Evolutionary conservation across 2,888 invertebrate genomes (phyloP).

Genomic region (Phrixothrix hirtus): DNA sequence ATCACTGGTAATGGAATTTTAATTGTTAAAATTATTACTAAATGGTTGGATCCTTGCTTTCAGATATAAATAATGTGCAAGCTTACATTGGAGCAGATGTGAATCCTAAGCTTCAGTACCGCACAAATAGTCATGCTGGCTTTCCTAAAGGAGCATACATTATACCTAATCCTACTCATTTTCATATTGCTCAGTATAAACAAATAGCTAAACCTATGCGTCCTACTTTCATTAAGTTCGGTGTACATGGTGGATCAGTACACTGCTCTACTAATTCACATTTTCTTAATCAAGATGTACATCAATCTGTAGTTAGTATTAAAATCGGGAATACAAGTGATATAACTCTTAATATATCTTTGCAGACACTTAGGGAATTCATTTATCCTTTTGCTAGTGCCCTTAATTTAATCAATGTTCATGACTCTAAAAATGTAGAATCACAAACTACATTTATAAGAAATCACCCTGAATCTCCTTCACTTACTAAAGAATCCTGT

Average conservation of each 20-base stretch:
- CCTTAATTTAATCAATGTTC: conserved; percentile 40
- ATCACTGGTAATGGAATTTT: conserved; percentile 22
- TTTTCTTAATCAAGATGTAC: conserved; percentile 17
- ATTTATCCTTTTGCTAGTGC: conserved; percentile 50
- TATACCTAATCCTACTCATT: conserved; percentile 53
- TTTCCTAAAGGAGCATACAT: conserved; percentile 53
- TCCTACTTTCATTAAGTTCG: conserved; percentile 43
- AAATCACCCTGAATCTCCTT: conserved; percentile 13
- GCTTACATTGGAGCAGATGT: conserved; percentile 17
- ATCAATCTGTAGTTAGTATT: conserved; percentile 41
- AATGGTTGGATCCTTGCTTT: conserved; percentile 38
- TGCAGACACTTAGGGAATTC: conserved; percentile 47
- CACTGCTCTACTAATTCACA: conserved; percentile 20
- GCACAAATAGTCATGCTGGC: conserved; percentile 51
- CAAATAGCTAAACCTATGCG: conserved; percentile 42
- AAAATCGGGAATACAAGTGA: conserved; percentile 43
- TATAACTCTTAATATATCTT: conserved; percentile 46
- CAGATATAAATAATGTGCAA: conserved; percentile 30
- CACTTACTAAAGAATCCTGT: too few relatives aligned
- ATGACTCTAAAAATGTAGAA: conserved; percentile 35
- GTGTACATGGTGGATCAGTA: conserved; percentile 22
- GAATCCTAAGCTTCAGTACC: conserved; percentile 38
- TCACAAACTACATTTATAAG: conserved; percentile 47
- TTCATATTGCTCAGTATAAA: conserved; percentile 49
- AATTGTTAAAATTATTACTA: conserved; percentile 9